Percentiles rank a stretch among this genome's conserved stretches.
phyloP scores from a whole-genome alignment of 2,797 vertebrate species.

The Erethizon dorsatum region DNA sequence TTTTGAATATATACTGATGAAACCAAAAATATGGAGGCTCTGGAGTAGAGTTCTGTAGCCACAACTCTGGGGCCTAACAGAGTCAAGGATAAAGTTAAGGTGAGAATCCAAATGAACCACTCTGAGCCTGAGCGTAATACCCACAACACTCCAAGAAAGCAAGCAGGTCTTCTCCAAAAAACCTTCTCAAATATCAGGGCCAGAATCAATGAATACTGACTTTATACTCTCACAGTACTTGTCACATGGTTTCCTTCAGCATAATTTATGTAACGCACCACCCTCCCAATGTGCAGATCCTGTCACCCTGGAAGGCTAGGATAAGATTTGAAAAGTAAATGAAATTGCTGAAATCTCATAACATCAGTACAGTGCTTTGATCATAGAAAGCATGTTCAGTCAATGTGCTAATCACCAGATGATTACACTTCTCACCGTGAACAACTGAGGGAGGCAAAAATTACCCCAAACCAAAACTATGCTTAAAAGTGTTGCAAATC shows the following conservation, averaged over 20 bases:
- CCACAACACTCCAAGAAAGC: background rate
- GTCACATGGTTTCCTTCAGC: background rate
- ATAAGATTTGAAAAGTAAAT: slow-evolving; percentile 22
- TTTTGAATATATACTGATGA: background rate
- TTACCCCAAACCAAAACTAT: background rate
- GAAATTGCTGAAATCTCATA: background rate
- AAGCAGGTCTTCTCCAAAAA: background rate
- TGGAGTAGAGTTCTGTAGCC: background rate
- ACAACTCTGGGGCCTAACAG: background rate
- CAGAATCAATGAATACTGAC: background rate
- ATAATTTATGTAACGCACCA: background rate
- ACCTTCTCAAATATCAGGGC: background rate
- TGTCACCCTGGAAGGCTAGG: background rate
- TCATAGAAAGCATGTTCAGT: slow-evolving; percentile 24
- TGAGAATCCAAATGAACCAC: background rate
- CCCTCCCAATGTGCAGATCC: background rate
- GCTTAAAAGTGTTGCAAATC: slow-evolving; percentile 27
- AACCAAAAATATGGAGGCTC: background rate
- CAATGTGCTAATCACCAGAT: slow-evolving; percentile 20
- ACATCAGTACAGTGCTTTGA: background rate
- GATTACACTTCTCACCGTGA: background rate
- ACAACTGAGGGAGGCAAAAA: background rate
- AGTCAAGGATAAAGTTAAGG: background rate
- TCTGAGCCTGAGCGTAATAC: background rate
- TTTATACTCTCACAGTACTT: background rate